Conservation (phyloP, 2,888 invertebrate species). For the Patella depressa region DNA sequence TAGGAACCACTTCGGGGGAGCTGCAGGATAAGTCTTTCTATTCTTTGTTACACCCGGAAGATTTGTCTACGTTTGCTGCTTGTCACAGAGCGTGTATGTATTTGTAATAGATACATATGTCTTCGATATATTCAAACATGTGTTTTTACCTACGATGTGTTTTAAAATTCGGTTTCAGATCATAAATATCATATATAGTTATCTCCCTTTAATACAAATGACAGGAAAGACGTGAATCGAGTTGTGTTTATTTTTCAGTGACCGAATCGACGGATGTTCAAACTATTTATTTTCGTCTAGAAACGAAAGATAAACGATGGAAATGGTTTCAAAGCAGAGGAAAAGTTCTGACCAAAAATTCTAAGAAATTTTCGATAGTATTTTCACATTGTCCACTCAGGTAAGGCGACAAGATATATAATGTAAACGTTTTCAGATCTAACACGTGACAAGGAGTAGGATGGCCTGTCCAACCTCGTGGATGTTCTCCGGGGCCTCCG, state of each 20-base stretch:
- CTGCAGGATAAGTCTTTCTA: slow-evolving; percentile 54
- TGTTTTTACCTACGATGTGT: too few relatives aligned
- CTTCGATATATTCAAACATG: too few relatives aligned
- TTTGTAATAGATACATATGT: too few relatives aligned
- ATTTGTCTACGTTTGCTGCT: slow-evolving; percentile 46
- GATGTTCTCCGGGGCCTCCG: too few relatives aligned
- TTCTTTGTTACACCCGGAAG: slow-evolving; percentile 57
- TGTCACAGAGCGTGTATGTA: slow-evolving; percentile 55
- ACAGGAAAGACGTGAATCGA: too few relatives aligned
- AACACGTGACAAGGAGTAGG: too few relatives aligned
- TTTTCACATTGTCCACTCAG: slow-evolving; percentile 64
- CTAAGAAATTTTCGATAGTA: slow-evolving; percentile 63
- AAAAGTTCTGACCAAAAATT: slow-evolving; percentile 60
- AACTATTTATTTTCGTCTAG: slow-evolving; percentile 59
- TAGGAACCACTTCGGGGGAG: slow-evolving; percentile 50
- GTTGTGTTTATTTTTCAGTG: slow-evolving; percentile 37
- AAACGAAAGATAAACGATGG: slow-evolving; percentile 50
- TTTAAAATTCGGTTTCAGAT: too few relatives aligned
- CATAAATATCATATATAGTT: too few relatives aligned
- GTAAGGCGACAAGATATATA: slow-evolving; percentile 32
- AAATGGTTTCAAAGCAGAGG: slow-evolving; percentile 60
- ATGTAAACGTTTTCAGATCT: too few relatives aligned
- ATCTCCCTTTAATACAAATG: too few relatives aligned
- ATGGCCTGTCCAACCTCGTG: too few relatives aligned
- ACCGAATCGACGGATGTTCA: slow-evolving; percentile 56